Evolutionary conservation across 2,113 vertebrate genomes (phyloP).

Genomic region (Phainopepla nitens): DNA sequence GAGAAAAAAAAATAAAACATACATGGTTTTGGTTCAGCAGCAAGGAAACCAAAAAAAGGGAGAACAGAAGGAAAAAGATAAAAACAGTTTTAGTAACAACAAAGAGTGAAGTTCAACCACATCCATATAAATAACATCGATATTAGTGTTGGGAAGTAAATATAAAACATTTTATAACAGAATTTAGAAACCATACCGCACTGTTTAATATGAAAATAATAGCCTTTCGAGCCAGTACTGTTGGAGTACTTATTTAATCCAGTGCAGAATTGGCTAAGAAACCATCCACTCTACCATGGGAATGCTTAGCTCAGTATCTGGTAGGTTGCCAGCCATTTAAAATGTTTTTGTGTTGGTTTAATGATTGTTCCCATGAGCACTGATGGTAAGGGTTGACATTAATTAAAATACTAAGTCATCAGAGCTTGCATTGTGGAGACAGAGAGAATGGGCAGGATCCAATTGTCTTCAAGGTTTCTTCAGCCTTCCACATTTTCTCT

Average conservation of each 20-base stretch:
- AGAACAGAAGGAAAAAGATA: background rate
- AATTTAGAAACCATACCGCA: constrained; percentile 39
- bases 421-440: constrained; percentile 50
- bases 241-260: constrained; percentile 65
- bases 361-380: constrained; percentile 64
- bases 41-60: background rate
- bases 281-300: constrained; percentile 51
- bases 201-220: constrained; percentile 53
- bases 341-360: constrained; percentile 73
- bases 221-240: constrained; percentile 26
- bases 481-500: constrained; percentile 1
- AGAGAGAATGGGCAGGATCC: constrained; percentile 22
- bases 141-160: constrained; percentile 15
- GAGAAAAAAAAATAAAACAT: background rate
- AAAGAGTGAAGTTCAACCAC: background rate
- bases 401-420: constrained; percentile 71
- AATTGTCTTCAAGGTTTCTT: constrained; percentile 34
- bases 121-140: background rate
- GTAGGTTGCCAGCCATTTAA: constrained; percentile 72
- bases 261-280: constrained; percentile 63
- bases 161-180: constrained; percentile 44
- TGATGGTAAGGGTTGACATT: constrained; percentile 51
- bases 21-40: background rate
- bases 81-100: background rate
- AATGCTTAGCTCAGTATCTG: constrained; percentile 71